These are phyloP conservation scores for Operophtera brumata DNA, from an alignment of 2,888 invertebrate species.

Conservation along the genomic window DNA sequence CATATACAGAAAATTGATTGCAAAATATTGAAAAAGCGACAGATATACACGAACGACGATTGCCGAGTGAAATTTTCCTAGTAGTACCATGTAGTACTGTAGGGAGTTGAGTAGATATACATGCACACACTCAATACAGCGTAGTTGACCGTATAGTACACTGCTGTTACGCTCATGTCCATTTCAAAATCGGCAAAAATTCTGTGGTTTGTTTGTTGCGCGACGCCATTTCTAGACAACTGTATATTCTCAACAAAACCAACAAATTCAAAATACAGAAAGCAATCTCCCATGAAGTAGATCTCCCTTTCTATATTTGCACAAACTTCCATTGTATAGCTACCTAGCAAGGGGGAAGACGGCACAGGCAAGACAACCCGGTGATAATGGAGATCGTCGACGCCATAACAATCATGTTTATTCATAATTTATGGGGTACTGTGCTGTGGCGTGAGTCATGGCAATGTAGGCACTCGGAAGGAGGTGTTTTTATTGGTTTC, in stretches of 20 bases:
- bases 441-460: slow-evolving; percentile 44
- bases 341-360: slow-evolving; percentile 15
- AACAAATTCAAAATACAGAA: background rate
- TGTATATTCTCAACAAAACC: background rate
- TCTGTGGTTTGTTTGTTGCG: too few species aligned
- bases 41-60: too few species aligned
- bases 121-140: too few species aligned
- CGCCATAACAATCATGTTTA: slow-evolving; percentile 61
- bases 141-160: too few species aligned
- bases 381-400: slow-evolving; percentile 45
- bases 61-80: too few species aligned
- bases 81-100: too few species aligned
- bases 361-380: slow-evolving; percentile 19
- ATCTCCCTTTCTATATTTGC: background rate
- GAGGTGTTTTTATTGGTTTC: background rate
- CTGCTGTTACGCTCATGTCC: too few species aligned
- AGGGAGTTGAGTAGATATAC: too few species aligned
- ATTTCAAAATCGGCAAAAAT: too few species aligned
- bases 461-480: background rate
- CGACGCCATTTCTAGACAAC: background rate
- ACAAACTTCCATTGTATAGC: background rate
- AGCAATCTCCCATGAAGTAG: background rate
- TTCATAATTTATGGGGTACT: slow-evolving; percentile 58
- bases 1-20: too few species aligned
- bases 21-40: too few species aligned